phyloP scores from a whole-genome alignment of 2,797 vertebrate genomes.

The Sebastes kiyomatsui region DNA sequence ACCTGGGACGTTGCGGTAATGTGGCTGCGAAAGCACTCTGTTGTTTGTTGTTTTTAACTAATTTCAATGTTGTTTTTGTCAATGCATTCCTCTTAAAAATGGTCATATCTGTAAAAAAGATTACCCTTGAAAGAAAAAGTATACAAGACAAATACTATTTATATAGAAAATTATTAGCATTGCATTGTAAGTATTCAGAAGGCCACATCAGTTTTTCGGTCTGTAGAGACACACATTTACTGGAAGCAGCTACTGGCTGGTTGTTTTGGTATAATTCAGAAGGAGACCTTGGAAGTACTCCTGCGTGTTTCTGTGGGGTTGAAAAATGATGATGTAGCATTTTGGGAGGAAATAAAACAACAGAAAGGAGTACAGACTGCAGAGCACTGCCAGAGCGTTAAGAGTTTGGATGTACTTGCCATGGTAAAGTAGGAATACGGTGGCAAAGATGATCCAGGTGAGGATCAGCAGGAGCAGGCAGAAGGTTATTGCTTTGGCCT shows the following conservation, averaged over 20 bases:
- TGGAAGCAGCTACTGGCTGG: constrained; percentile 61
- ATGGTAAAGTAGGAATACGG: constrained; percentile 55
- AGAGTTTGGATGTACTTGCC: constrained; percentile 62
- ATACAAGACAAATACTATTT: background rate
- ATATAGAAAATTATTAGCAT: background rate
- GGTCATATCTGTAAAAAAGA: background rate
- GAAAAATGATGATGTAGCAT: constrained; percentile 85
- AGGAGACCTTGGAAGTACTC: constrained; percentile 89
- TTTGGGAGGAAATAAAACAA: constrained; percentile 87
- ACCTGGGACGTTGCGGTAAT: background rate
- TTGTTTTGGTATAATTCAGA: constrained; percentile 86
- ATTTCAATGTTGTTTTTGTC: background rate
- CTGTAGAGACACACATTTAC: background rate
- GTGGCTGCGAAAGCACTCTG: no score
- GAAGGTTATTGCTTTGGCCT: constrained; percentile 89
- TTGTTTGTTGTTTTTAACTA: background rate
- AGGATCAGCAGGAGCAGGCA: constrained; percentile 84
- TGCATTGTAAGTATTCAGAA: background rate
- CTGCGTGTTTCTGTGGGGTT: constrained; percentile 83
- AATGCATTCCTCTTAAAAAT: background rate
- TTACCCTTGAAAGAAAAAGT: background rate
- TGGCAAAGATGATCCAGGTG: constrained; percentile 81
- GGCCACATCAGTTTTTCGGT: background rate
- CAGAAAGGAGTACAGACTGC: constrained; percentile 80
- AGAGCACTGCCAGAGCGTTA: constrained; percentile 65